These are phyloP conservation scores for Esperia sulphurella DNA, from an alignment of 2,888 invertebrate species.

Conservation along the genomic window DNA sequence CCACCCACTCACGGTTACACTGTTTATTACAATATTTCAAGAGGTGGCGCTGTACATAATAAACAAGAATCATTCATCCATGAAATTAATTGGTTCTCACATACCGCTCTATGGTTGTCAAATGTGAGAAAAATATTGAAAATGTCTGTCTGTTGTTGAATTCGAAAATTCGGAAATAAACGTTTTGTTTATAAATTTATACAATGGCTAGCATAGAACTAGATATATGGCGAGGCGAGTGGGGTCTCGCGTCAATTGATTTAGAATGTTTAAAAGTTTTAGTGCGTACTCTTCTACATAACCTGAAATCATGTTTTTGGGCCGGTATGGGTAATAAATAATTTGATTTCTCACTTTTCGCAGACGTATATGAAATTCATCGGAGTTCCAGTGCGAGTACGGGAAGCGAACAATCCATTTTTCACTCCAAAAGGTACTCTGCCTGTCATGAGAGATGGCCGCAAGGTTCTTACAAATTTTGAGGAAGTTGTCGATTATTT, in stretches of 20 bases:
- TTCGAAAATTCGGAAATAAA: conserved; percentile 11
- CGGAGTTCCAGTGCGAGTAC: conserved; percentile 85
- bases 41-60: background rate
- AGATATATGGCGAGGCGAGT: conserved; percentile 92
- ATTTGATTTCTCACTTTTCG: conserved; percentile 23
- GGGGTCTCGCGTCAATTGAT: conserved; percentile 92
- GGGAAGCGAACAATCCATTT: conserved; percentile 84
- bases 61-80: too few relatives aligned
- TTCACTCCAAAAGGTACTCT: conserved; percentile 85
- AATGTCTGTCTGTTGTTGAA: conserved; percentile 13
- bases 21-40: background rate
- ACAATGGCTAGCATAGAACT: conserved; percentile 77
- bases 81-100: too few relatives aligned
- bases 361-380: conserved; percentile 86
- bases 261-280: conserved; percentile 89
- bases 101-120: background rate
- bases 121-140: conserved; percentile 4
- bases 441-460: conserved; percentile 83
- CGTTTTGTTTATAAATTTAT: conserved; percentile 16
- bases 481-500: conserved; percentile 85
- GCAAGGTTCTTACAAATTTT: conserved; percentile 80
- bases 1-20: background rate
- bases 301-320: conserved; percentile 28
- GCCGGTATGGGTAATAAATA: conserved; percentile 31
- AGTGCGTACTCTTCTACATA: conserved; percentile 74